Base-by-base conservation (phyloP, 1,140 invertebrate species). In the Drosophila kikkawai region DNA sequence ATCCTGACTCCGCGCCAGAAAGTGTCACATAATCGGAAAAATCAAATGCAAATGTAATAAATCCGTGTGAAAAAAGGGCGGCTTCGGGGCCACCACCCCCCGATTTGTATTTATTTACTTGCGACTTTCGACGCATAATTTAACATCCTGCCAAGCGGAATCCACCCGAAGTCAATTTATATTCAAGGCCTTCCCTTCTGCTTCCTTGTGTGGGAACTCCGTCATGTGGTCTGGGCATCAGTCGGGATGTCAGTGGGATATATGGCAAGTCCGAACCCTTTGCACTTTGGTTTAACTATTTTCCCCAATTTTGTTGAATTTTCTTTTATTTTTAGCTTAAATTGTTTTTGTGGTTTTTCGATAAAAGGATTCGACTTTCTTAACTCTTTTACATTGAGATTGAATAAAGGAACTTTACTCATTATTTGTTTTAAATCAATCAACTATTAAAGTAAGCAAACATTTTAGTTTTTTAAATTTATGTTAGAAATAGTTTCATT, bases 21-120 rank as follows among this genome's bases (percentile, higher is more conserved):
- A 87, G 68, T 68, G 80, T 88, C 85, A 88, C 68, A 75, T 87
- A 88, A 88, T 64, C 69, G 58, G 45, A 37, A 34, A 75, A 75
- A 64, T 88, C 68, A 78, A 88, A 88, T 78, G 73, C 68, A 74
- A 87, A 83, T 84, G 80, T 88, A 87, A 83, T 87, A 84, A 78
- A 87, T 80, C 66, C 83, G 79, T 64, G 71, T 69, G 74, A 87
- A 77, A 60, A 69, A 26, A 41, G 60, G 71, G 68, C 60, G 68
- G 47, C 29, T 12, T 32, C 26, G 15, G 19, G n/a, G 45, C 37
- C 66, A 71, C 74, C 75, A 71, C 74, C 75, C 75, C 66, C 66
- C 32, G 57, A 61, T 77, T 61, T 55, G 48, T 70, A 70, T 82
- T 68, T 87, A 79, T 88, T 87, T 88, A 56, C 80, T 78, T 78